A percentile compares a stretch with the other conserved stretches of the same genome.
These are phyloP conservation scores for Acrobasis consociella DNA, from an alignment of 2,888 invertebrate genomes.

Conservation along the genomic window DNA sequence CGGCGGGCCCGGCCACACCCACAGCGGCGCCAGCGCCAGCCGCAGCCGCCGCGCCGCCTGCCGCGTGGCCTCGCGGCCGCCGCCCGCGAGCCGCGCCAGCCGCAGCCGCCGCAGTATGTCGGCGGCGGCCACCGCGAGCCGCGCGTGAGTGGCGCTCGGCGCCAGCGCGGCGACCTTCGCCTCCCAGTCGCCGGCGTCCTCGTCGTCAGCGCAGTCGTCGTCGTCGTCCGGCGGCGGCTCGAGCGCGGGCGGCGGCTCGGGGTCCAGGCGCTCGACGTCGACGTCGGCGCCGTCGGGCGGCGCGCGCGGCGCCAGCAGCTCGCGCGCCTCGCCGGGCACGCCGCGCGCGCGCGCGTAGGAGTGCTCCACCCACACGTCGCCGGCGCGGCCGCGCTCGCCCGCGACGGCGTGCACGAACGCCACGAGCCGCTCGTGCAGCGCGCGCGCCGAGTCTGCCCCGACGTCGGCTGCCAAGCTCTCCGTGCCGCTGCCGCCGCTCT, in stretches of 20 bases:
- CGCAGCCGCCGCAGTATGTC: conserved; percentile 46
- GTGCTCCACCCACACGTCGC: conserved; percentile 37
- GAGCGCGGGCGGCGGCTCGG: conserved; percentile 27
- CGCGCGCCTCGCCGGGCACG: conserved; percentile 29
- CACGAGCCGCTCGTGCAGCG: conserved; percentile 63
- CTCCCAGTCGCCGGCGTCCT: conserved; percentile 46
- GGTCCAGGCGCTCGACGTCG: conserved; percentile 35
- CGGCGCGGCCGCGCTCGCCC: conserved; percentile 37
- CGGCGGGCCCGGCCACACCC: conserved; percentile 36
- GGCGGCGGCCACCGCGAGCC: conserved; percentile 45
- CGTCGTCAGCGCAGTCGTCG: conserved; percentile 27
- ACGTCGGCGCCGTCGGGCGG: conserved; percentile 23
- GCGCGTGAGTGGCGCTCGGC: conserved; percentile 47
- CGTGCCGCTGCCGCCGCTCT: conserved; percentile 1
- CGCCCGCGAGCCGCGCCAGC: conserved; percentile 45
- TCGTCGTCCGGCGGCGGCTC: conserved; percentile 27
- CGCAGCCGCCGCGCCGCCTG: conserved; percentile 44
- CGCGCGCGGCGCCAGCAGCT: conserved; percentile 28
- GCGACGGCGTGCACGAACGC: conserved; percentile 58
- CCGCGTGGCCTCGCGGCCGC: conserved; percentile 32
- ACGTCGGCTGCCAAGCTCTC: conserved; percentile 18
- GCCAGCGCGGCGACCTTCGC: conserved; percentile 47
- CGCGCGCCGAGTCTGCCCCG: conserved; percentile 31
- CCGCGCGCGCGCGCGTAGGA: conserved; percentile 33
- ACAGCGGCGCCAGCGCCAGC: conserved; percentile 47